These are phyloP conservation scores for Elymnias hypermnestra DNA, from an alignment of 1,140 invertebrate genomes.

Conservation along the genomic window DNA sequence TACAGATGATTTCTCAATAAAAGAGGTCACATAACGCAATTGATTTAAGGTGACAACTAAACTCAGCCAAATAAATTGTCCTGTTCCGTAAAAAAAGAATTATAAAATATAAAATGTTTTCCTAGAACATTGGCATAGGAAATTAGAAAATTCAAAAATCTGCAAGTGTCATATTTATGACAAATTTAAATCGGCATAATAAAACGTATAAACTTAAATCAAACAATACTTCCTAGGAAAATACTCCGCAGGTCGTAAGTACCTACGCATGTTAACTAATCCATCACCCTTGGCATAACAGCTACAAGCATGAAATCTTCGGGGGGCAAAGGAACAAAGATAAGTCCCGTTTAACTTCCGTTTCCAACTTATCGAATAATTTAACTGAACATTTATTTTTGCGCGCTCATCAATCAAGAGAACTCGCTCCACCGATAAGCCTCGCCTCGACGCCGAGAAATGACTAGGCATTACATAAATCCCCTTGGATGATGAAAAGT, in stretches of 20 bases:
- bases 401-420: conserved; percentile 77
- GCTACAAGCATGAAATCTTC: conserved; percentile 71
- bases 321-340: conserved; percentile 69
- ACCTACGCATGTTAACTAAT: conserved; percentile 37
- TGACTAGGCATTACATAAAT: conserved; percentile 78
- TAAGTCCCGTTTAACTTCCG: conserved; percentile 78
- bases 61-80: too few species aligned
- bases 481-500: conserved; percentile 78
- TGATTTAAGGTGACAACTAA: too few species aligned
- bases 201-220: too few species aligned
- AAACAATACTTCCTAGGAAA: too few species aligned
- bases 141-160: too few species aligned
- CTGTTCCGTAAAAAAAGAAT: too few species aligned
- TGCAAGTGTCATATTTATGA: too few species aligned
- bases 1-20: too few species aligned
- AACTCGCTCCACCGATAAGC: conserved; percentile 68
- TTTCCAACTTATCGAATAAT: conserved; percentile 78
- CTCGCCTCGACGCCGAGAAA: conserved; percentile 75
- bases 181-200: too few species aligned
- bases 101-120: too few species aligned
- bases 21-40: too few species aligned
- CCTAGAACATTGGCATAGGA: too few species aligned
- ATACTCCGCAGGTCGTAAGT: not conserved
- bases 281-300: conserved; percentile 66
- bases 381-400: conserved; percentile 78